Conservation (phyloP, 2,113 vertebrate species). For the Copsychus sechellarum region DNA sequence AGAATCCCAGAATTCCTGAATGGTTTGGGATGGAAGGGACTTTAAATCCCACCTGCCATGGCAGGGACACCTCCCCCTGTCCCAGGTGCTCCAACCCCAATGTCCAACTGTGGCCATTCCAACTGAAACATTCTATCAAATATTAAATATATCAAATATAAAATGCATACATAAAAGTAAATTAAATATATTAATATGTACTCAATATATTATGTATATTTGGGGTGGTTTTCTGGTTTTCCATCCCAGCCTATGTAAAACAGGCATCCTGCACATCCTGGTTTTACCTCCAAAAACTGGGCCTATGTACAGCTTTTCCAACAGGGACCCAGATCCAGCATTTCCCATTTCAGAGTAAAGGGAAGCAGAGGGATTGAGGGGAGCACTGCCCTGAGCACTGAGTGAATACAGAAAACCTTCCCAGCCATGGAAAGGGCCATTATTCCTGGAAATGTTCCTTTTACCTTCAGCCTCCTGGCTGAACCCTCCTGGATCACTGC, state of each 20-base stretch:
- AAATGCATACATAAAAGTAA: not conserved
- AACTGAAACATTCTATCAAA: not conserved
- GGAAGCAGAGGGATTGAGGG: not conserved
- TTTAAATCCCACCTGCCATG: not conserved
- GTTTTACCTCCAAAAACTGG: not conserved
- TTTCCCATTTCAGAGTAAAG: fast-evolving
- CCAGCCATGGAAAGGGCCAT: not conserved
- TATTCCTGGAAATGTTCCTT: not conserved
- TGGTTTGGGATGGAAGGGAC: not conserved
- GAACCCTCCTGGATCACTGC: not conserved
- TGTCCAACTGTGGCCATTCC: not conserved
- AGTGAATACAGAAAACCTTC: not conserved
- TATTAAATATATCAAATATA: not conserved
- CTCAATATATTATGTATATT: not conserved
- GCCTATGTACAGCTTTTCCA: fast-evolving
- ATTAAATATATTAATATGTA: not conserved
- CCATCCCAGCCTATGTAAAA: not conserved
- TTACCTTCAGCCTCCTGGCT: not conserved
- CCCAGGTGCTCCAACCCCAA: not conserved
- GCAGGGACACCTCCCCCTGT: not conserved
- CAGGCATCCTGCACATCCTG: not conserved
- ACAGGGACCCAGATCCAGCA: fast-evolving
- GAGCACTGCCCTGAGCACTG: not conserved
- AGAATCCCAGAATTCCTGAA: not conserved
- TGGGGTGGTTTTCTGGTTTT: not conserved